A percentile compares a stretch with the other conserved stretches of the same genome.
These are phyloP conservation scores for Nysson spinosus DNA, from an alignment of 2,888 invertebrate genomes.

Conservation along the genomic window DNA sequence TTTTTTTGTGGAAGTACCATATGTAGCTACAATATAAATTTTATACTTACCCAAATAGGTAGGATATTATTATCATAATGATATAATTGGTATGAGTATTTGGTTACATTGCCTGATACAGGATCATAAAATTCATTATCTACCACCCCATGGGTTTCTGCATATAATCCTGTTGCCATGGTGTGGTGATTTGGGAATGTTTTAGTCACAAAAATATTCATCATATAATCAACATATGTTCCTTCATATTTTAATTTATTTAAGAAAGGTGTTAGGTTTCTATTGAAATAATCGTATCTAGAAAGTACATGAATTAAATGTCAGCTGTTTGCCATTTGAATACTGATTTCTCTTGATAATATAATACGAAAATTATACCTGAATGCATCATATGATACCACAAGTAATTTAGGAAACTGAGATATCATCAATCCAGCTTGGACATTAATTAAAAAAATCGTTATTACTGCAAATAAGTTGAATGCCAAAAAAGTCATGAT, in stretches of 20 bases:
- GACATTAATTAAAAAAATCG: slow-evolving; percentile 43
- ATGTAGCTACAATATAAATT: too few species aligned
- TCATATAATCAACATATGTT: slow-evolving; percentile 80
- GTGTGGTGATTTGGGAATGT: slow-evolving; percentile 88
- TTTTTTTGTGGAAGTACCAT: too few species aligned
- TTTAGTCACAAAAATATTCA: slow-evolving; percentile 83
- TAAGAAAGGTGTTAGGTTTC: slow-evolving; percentile 81
- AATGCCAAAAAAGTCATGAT: slow-evolving; percentile 34
- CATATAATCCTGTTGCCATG: slow-evolving; percentile 84
- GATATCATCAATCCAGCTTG: slow-evolving; percentile 66
- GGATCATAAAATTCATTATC: slow-evolving; percentile 82
- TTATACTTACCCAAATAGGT: slow-evolving; percentile 80
- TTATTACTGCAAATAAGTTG: slow-evolving; percentile 22
- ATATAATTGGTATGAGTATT: slow-evolving; percentile 78
- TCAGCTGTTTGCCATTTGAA: too few species aligned
- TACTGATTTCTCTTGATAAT: too few species aligned
- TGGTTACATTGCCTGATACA: slow-evolving; percentile 64
- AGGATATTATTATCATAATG: slow-evolving; percentile 79
- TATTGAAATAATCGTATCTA: slow-evolving; percentile 82
- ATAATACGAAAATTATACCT: slow-evolving; percentile 66
- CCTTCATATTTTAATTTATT: slow-evolving; percentile 80
- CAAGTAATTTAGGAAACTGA: slow-evolving; percentile 79
- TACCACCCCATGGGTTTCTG: slow-evolving; percentile 84
- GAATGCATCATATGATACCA: slow-evolving; percentile 86
- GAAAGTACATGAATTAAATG: slow-evolving; percentile 11